Conservation (phyloP, 2,888 invertebrate genomes). For the Dioctria rufipes region DNA sequence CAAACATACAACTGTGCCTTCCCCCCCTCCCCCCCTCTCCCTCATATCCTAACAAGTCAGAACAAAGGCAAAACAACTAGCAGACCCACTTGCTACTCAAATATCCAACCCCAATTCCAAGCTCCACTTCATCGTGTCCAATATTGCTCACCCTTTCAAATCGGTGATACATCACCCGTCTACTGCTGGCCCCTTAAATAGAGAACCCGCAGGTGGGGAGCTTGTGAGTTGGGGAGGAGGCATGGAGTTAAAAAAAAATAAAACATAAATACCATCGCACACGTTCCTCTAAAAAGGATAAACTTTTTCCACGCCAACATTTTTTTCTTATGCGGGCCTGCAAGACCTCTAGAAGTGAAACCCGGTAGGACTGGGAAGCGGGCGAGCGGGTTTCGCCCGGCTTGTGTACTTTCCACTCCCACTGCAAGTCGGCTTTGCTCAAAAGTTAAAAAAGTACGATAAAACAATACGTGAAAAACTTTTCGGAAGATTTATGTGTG, state of each 20-base stretch:
- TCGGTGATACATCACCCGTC: slow-evolving; percentile 46
- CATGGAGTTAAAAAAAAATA: slow-evolving; percentile 24
- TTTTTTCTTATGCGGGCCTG: slow-evolving; percentile 36
- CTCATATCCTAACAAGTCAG: no score
- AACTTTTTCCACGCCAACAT: slow-evolving; percentile 51
- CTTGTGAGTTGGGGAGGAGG: neutral
- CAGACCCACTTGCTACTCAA: slow-evolving; percentile 19
- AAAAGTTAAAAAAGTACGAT: slow-evolving; percentile 54
- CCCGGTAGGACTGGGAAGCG: neutral
- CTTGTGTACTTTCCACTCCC: slow-evolving; percentile 16
- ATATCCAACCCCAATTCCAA: neutral
- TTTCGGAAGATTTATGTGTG: slow-evolving; percentile 52
- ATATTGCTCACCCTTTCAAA: slow-evolving; percentile 47
- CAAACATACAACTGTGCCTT: slow-evolving; percentile 40
- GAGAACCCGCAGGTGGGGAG: neutral
- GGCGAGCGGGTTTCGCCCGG: no score
- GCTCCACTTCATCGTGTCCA: slow-evolving; percentile 51
- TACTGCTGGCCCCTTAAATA: neutral
- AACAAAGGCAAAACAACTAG: neutral
- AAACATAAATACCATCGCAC: slow-evolving; percentile 40
- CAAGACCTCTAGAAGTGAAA: neutral
- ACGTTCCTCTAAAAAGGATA: slow-evolving; percentile 53
- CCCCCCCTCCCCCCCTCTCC: neutral
- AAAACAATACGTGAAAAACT: slow-evolving; percentile 55
- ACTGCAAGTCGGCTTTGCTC: slow-evolving; percentile 47